Base-by-base conservation (phyloP, 2,888 invertebrate species). In the Pollenia griseotomentosa region DNA sequence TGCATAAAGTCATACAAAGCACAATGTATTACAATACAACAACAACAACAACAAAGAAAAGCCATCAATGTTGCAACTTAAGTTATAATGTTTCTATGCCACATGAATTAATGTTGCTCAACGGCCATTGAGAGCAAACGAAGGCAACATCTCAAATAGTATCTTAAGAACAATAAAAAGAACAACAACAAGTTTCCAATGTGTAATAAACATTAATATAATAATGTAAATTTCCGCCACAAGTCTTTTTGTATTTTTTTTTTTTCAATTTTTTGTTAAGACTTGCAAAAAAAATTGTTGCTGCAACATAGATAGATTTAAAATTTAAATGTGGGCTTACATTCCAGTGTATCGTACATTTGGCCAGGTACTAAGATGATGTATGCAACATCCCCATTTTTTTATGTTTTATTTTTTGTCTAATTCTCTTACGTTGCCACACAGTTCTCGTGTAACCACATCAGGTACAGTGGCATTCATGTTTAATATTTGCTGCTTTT, bases 201-300 rank as follows among this genome's bases (percentile, higher is more conserved):
- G 73, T 87, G 78, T 84, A 81, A 70, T 84, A 84, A 84, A 78
- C 78, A 68, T 84, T 82, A 87, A 84, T 84, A 81, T 81, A 82
- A 78, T 87, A 81, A 87, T 78, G 84, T 59, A 80, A 85, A 80
- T 80, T 74, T 80, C 53, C 66, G 79, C 74, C 79, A 80, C 46
- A 74, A 80, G 68, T 57, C 6, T 55, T 48, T 75, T 70, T 53
- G 9, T 48, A 48, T 57, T 68, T 46, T 55, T 46, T 9, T 57
- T 68, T 46, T 55, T 46, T 9, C 10, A 6, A n/a, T 46, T 44
- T 59, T 78, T 42, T 51, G 19, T 44, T 61, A 8, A 82, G 51
- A 63, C 40, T 68, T 57, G 33, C 33, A 33, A 12, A 23, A 10
- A 66, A 59, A 66, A 55, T 42, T 14, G 53, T 70, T 65, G 48